Evolutionary conservation across 2,888 invertebrate species (phyloP), one percentile per base, ranked within the genome.

Genomic region (Thereva unica): DNA sequence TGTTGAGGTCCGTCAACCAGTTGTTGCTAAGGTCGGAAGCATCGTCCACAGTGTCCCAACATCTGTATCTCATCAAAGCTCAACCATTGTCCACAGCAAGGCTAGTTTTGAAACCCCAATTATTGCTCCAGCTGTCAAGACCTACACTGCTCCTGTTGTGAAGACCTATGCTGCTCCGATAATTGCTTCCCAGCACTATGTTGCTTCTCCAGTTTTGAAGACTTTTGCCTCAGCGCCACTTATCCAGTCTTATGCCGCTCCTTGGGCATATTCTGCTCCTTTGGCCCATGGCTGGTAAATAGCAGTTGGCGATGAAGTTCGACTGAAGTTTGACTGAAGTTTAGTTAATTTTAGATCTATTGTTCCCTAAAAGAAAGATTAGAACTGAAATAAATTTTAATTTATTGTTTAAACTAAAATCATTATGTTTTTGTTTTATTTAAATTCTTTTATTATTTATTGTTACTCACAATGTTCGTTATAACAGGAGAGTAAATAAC

Each of bases 51-150:
- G 67, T 57, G 63, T 71, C 7, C 71, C 71, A 64, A 70, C 71
- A 35, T 72, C 83, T 0, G 80, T 83, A 0, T 84, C 84, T 5
- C 83, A 83, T 59, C 83, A 84, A 71, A 80, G 82, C 54, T 80
- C 82, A 3, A 71, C 81, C n/a, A 82, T 83, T 69, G 74, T 82
- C 5, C 81, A 78, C 64, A 76, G 79, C 23, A 76, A 78, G 0
- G 80, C 81, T 0, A 78, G 78, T 4, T 59, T 71, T 66, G 68
- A 71, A 35, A 70, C 71, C 10, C 68, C 69, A 56, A 64, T 72
- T 69, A 67, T 70, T 57, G 72, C 72, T 10, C 69, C 71, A 64
- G 68, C 64, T 4, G 47, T 68, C n/a, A 66, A 66, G 35, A 68
- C 68, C 23, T 68, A 66, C 34, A 53, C 64, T 49, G 67, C 66